phyloP scores from a whole-genome alignment of 2,797 vertebrate species.

The Anolis apletophallus region DNA sequence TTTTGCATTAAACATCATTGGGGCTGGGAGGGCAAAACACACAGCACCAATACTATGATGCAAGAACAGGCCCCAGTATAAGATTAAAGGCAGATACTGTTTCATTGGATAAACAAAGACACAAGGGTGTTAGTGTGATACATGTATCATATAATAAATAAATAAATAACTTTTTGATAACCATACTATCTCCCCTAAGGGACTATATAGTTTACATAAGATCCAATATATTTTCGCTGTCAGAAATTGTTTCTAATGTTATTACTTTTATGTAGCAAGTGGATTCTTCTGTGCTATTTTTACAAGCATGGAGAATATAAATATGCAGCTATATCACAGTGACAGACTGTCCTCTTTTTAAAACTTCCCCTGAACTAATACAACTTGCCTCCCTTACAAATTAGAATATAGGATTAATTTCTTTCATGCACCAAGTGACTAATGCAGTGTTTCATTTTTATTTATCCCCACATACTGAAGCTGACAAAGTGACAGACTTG shows the following conservation, averaged over 20 bases:
- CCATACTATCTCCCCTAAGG: too few species aligned
- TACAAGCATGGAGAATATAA: not conserved
- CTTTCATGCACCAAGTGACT: not conserved
- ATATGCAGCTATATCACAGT: not conserved
- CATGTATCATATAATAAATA: not conserved
- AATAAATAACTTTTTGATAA: not conserved
- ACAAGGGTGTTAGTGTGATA: not conserved
- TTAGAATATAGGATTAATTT: not conserved
- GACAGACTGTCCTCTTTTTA: not conserved
- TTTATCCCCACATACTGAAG: not conserved
- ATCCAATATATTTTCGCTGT: not conserved
- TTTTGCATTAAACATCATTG: not conserved
- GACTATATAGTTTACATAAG: not conserved
- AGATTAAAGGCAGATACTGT: not conserved
- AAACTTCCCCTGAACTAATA: not conserved
- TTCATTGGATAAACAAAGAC: not conserved
- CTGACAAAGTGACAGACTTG: not conserved
- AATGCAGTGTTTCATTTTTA: not conserved
- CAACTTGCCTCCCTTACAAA: not conserved
- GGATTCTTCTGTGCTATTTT: constrained; percentile 16
- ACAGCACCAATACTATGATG: not conserved
- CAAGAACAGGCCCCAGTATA: not conserved
- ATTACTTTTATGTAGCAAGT: not conserved
- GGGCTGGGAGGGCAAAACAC: not conserved
- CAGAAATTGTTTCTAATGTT: not conserved